These are phyloP conservation scores for Drosophila lacertosa DNA, from an alignment of 1,140 invertebrate species.

Conservation along the genomic window DNA sequence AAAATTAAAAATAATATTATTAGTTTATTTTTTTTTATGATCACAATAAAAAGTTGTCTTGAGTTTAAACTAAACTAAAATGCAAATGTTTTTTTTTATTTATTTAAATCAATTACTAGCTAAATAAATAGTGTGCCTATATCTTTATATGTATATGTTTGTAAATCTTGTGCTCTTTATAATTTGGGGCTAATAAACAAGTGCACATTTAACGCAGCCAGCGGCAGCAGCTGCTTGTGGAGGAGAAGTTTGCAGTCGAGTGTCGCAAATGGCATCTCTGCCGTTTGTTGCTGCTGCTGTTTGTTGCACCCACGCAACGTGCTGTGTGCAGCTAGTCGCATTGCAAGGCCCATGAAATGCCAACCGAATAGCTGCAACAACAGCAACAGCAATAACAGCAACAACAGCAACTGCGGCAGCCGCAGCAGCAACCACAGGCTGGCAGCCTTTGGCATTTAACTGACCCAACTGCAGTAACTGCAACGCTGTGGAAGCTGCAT, in stretches of 20 bases:
- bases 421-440: slow-evolving; percentile 27
- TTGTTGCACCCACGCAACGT: slow-evolving; percentile 47
- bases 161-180: slow-evolving; percentile 19
- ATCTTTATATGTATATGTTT: no score
- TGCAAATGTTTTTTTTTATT: no score
- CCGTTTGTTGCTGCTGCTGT: slow-evolving; percentile 2
- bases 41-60: no score
- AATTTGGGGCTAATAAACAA: slow-evolving; percentile 36
- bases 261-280: slow-evolving; percentile 27
- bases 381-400: neutral
- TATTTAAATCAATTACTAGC: no score
- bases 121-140: no score
- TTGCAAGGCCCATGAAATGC: slow-evolving; percentile 30
- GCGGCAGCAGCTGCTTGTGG: neutral
- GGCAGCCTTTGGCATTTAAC: slow-evolving; percentile 66
- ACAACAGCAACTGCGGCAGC: no score
- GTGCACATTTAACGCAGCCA: slow-evolving; percentile 31
- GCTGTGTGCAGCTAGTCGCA: slow-evolving; percentile 18
- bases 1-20: no score
- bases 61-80: no score
- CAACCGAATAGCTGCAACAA: slow-evolving; percentile 18
- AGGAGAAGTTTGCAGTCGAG: slow-evolving; percentile 12
- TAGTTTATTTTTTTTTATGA: no score
- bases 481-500: slow-evolving; percentile 37
- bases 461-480: slow-evolving; percentile 64